Base-by-base conservation (phyloP, 2,797 vertebrate genomes). In the Ciconia nigra region DNA sequence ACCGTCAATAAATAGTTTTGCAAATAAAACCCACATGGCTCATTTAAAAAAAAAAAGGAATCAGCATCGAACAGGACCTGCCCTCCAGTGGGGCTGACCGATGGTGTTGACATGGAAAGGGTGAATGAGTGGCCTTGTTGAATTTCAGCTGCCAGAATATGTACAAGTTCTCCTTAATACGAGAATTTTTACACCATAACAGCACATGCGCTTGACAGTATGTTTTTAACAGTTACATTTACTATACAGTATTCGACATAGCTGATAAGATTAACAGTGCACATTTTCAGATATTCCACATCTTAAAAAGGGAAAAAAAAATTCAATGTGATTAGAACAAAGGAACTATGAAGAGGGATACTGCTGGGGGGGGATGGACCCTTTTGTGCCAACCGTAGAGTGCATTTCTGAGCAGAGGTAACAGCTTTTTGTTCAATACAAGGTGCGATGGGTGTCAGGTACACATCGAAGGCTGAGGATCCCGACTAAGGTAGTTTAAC, bases 81-180 rank as follows among this genome's bases (percentile, higher is more conserved):
- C 95, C 81, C 90, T 95, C n/a, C 55, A 57, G 82, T 37, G 19
- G 96, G 87, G 83, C 85, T 78, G 79, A 58, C 26, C 24, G 3
- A 83, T 0, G 9, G 67, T 8, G 41, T 87, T 87, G 88, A 80
- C 39, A 8, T 33, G 84, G 47, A 96, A 94, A 94, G 91, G 91
- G 78, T 31, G 2, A 81, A 83, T 18, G 5, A 93, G 93, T 69
- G 97, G 96, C 97, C 79, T 90, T 80, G 71, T 93, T 52, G 87
- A 96, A 88, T 87, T 85, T 96, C 97, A 98, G 98, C 97, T 97
- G 98, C 97, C 97, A 97, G 94, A 96, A 91, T 94, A 96, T 78
- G 71, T 84, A 90, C 95, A 97, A 57, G 92, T 90, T 93, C 88
- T 94, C 88, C 87, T 94, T 58, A 96, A 92, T 65, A 95, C 8